phyloP scores from a whole-genome alignment of 1,140 invertebrate species.

The Drosophila nasuta region DNA sequence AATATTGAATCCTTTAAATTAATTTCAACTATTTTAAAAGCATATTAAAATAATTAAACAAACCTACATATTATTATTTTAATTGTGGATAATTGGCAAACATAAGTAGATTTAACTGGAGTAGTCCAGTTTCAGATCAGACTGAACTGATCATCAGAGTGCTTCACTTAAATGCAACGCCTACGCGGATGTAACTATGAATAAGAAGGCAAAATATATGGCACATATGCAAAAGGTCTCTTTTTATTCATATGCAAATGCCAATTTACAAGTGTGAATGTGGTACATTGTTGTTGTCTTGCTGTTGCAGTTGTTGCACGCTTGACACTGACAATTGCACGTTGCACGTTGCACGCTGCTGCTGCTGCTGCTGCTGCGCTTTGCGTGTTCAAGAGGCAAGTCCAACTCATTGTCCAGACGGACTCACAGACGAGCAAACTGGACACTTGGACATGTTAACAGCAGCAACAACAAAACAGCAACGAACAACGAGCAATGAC shows the following conservation, averaged over 20 bases:
- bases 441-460: slow-evolving; percentile 49
- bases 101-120: no score
- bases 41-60: no score
- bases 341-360: slow-evolving; percentile 40
- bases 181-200: slow-evolving; percentile 32
- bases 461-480: slow-evolving; percentile 38
- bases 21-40: no score
- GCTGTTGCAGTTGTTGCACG: slow-evolving; percentile 48
- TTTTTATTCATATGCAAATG: slow-evolving; percentile 8
- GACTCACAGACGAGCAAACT: slow-evolving; percentile 11
- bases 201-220: slow-evolving; percentile 21
- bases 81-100: not conserved
- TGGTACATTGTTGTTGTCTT: slow-evolving; percentile 32
- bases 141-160: not conserved
- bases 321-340: slow-evolving; percentile 76
- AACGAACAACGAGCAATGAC: slow-evolving; percentile 25
- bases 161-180: slow-evolving; percentile 36
- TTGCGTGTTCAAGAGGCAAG: slow-evolving; percentile 75
- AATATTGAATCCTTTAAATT: no score
- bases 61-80: not conserved
- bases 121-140: not conserved
- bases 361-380: slow-evolving; percentile 17
- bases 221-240: not conserved
- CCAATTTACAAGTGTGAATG: slow-evolving; percentile 1
- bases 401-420: slow-evolving; percentile 61